Conservation (phyloP, 2,113 vertebrate species). For the Sterrhoptilus dennistouni region DNA sequence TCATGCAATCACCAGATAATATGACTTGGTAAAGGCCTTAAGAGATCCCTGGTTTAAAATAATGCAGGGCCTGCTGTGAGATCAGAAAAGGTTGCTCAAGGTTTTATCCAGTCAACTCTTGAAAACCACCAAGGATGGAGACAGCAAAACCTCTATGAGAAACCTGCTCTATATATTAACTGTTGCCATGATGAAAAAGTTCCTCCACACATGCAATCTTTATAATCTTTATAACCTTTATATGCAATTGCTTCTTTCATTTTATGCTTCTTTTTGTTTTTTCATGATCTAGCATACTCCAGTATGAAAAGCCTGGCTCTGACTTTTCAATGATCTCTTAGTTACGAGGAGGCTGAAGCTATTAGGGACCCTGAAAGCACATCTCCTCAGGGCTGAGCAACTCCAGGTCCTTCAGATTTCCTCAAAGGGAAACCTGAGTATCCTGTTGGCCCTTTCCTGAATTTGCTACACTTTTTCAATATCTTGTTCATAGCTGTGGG, state of each 20-base stretch:
- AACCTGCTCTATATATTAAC: background rate
- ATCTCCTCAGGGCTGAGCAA: background rate
- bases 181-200: background rate
- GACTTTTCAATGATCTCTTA: background rate
- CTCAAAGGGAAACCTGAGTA: background rate
- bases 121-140: background rate
- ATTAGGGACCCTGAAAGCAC: background rate
- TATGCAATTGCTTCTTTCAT: background rate
- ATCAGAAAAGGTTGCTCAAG: background rate
- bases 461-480: background rate
- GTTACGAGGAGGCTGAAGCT: background rate
- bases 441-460: background rate
- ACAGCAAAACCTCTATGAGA: background rate
- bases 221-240: background rate
- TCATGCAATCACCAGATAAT: background rate
- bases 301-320: background rate
- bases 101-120: rapidly evolving
- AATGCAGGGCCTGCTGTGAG: background rate
- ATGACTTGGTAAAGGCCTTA: background rate
- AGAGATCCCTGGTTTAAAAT: background rate
- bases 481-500: background rate
- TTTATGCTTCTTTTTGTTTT: background rate
- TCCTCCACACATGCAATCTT: background rate
- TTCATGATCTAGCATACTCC: background rate
- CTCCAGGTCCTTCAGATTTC: background rate